Conservation (phyloP, 30 jellyfish, hydroid and myxozoan species). For the Cassiopea andromeda region DNA sequence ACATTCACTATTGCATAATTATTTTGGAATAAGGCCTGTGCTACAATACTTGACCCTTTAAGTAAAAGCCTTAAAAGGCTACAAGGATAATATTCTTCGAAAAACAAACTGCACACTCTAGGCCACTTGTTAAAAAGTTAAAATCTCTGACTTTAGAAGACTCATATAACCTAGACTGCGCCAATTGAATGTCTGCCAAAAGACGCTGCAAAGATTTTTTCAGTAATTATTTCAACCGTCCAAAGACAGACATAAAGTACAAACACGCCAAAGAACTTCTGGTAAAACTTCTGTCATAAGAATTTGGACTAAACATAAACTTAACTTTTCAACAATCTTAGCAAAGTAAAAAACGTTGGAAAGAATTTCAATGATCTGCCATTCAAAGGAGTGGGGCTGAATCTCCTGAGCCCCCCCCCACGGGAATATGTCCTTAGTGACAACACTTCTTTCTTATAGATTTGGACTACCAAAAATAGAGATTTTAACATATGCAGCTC, state of each 20-base stretch:
- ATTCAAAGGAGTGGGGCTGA: too few species aligned
- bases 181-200: slow-evolving; percentile 36
- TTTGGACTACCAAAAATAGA: too few species aligned
- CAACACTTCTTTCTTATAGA: too few species aligned
- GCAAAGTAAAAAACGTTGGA: background rate
- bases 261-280: slow-evolving; percentile 41
- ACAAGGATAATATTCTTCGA: slow-evolving; percentile 17
- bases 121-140: slow-evolving; percentile 8
- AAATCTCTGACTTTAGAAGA: slow-evolving; percentile 42
- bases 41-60: slow-evolving; percentile 11
- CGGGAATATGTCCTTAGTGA: too few species aligned
- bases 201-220: slow-evolving; percentile 20
- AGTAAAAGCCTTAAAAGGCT: slow-evolving; percentile 27
- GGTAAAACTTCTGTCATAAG: slow-evolving; percentile 32
- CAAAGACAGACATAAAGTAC: background rate
- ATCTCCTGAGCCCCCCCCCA: too few species aligned
- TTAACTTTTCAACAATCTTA: background rate
- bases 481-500: too few species aligned
- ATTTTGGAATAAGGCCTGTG: slow-evolving; percentile 24
- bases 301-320: slow-evolving; percentile 8
- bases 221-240: slow-evolving; percentile 10
- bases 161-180: slow-evolving; percentile 41
- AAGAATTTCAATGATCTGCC: background rate
- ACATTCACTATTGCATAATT: slow-evolving; percentile 11
- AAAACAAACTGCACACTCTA: background rate